Evolutionary conservation across 2,113 vertebrate genomes (phyloP).

Genomic region (Kryptolebias marmoratus): DNA sequence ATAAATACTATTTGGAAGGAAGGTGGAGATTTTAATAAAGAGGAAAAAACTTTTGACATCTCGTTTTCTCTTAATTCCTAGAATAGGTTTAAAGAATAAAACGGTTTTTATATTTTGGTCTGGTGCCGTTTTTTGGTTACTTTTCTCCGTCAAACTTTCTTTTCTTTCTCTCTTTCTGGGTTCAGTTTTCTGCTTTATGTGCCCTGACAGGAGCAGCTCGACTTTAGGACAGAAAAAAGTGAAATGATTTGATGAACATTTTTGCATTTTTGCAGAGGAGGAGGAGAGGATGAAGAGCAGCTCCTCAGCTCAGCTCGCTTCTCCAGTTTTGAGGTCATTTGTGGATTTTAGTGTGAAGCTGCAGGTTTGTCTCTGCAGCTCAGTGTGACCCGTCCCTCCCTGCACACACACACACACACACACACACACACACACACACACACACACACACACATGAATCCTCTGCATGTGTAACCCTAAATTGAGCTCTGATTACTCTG

Average conservation of each 20-base stretch:
- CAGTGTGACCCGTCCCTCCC: no score
- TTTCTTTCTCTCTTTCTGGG: neutral
- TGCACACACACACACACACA: neutral
- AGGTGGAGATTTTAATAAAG: no score
- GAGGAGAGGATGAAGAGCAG: neutral
- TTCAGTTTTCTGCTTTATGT: neutral
- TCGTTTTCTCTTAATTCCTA: neutral
- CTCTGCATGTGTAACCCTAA: neutral
- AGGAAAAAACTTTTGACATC: neutral
- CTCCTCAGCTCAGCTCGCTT: no score
- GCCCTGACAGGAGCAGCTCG: neutral
- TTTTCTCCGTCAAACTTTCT: neutral
- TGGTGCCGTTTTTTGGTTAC: neutral
- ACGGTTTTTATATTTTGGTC: neutral
- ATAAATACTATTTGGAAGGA: neutral
- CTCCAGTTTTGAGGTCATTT: neutral
- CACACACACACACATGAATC: no score
- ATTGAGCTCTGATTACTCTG: neutral
- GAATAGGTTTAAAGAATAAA: neutral
- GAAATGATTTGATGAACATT: neutral
- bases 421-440: no score
- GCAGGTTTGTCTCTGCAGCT: neutral
- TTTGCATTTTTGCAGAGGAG: neutral
- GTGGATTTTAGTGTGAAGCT: neutral
- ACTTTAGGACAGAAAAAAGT: neutral